These are phyloP conservation scores for Salvelinus alpinus DNA, from an alignment of 2,113 vertebrate genomes.

Conservation along the genomic window DNA sequence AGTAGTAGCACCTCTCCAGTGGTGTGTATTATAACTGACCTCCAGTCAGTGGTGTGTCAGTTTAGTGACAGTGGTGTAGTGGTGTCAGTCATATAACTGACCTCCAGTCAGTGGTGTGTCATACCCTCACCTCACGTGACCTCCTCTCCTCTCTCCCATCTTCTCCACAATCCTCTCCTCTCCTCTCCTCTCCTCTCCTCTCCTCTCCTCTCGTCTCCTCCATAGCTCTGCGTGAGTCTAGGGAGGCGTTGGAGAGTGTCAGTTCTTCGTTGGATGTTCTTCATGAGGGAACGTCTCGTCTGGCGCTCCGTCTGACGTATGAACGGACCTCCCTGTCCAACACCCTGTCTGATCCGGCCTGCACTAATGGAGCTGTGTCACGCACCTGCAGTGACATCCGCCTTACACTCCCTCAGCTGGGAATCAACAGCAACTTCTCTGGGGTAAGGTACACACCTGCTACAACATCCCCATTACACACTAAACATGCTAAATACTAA, in stretches of 20 bases:
- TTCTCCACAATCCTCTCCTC: not conserved
- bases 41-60: not conserved
- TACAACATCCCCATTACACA: slow-evolving; percentile 70
- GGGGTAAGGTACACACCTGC: slow-evolving; percentile 78
- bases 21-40: not conserved
- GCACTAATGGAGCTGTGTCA: slow-evolving; percentile 64
- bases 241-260: slow-evolving; percentile 81
- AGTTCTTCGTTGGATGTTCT: slow-evolving; percentile 77
- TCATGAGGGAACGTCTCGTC: slow-evolving; percentile 72
- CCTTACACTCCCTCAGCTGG: slow-evolving; percentile 75
- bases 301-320: slow-evolving; percentile 72
- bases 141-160: not conserved
- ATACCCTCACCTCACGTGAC: not conserved
- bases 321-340: slow-evolving; percentile 75
- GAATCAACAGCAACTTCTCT: slow-evolving; percentile 71
- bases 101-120: not conserved
- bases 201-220: not conserved
- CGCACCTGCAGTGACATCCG: slow-evolving; percentile 79
- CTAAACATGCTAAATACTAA: too few relatives aligned
- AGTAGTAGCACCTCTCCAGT: too few relatives aligned
- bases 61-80: not conserved
- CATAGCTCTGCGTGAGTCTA: slow-evolving; percentile 85
- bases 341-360: slow-evolving; percentile 80
- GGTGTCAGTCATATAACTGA: not conserved
- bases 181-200: not conserved